phyloP scores from a whole-genome alignment of 2,888 invertebrate genomes.

The Eilema caniola region DNA sequence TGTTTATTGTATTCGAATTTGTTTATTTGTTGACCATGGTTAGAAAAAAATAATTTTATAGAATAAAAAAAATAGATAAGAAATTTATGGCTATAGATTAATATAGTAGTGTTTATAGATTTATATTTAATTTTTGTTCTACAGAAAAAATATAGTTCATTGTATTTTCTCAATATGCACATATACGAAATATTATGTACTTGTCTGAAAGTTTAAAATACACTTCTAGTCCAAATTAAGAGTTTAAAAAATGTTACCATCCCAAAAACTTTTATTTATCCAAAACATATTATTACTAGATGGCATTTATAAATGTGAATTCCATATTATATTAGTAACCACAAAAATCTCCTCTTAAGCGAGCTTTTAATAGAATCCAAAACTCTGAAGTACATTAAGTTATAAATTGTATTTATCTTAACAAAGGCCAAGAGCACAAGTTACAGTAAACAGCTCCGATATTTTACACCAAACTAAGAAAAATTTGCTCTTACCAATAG shows the following conservation, averaged over 20 bases:
- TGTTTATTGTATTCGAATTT: too few relatives aligned
- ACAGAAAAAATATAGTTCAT: too few relatives aligned
- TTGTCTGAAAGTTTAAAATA: not conserved
- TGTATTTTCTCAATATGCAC: not conserved
- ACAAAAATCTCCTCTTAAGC: not conserved
- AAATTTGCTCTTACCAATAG: conserved; percentile 57
- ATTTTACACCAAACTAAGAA: conserved; percentile 46
- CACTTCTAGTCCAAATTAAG: not conserved
- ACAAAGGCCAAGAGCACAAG: conserved; percentile 22
- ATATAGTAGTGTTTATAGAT: too few relatives aligned
- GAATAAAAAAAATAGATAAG: too few relatives aligned
- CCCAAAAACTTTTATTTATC: too few relatives aligned
- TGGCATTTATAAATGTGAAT: not conserved
- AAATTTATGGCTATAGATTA: too few relatives aligned
- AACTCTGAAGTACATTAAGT: not conserved
- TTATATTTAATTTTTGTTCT: too few relatives aligned
- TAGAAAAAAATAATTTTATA: too few relatives aligned
- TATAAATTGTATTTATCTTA: not conserved
- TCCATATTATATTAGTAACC: too few relatives aligned
- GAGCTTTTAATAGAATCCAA: not conserved
- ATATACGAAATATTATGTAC: not conserved
- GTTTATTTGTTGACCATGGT: too few relatives aligned
- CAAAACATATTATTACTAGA: too few relatives aligned
- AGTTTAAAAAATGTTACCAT: too few relatives aligned
- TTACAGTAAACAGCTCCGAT: conserved; percentile 24